Evolutionary conservation across 2,797 vertebrate species (phyloP).

Genomic region (Leucoraja ocellata): DNA sequence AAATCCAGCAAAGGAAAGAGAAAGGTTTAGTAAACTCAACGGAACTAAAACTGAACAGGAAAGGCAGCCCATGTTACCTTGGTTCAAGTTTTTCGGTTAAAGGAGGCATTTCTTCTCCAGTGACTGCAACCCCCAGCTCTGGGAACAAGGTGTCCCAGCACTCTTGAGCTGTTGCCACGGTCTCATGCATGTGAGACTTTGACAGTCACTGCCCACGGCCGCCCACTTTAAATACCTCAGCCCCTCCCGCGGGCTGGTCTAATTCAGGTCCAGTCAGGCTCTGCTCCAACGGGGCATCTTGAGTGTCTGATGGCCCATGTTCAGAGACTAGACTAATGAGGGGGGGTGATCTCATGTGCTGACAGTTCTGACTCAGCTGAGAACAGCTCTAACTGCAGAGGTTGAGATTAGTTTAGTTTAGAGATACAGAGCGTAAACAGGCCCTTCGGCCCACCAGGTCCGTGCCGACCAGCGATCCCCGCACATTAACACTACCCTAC

Average conservation of each 20-base stretch:
- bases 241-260: neutral
- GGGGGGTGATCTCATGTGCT: neutral
- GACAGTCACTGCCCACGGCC: neutral
- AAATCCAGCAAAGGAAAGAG: too few relatives aligned
- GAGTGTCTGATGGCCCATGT: neutral
- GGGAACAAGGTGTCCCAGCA: neutral
- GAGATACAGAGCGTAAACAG: too few relatives aligned
- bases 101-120: slow-evolving; percentile 1
- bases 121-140: too few relatives aligned
- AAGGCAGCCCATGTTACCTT: neutral
- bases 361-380: neutral
- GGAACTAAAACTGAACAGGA: neutral
- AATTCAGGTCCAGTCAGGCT: neutral
- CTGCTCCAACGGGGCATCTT: neutral
- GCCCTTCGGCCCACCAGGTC: too few relatives aligned
- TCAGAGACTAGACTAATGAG: neutral
- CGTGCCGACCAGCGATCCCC: too few relatives aligned
- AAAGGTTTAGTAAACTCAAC: too few relatives aligned
- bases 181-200: neutral
- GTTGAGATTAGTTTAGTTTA: neutral
- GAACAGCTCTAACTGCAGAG: neutral
- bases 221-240: slow-evolving; percentile 9
- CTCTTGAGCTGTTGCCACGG: too few relatives aligned
- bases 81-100: slow-evolving; percentile 4
- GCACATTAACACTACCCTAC: too few relatives aligned